Percentiles rank a stretch among this genome's conserved stretches.
Conservation (phyloP, 1,140 invertebrate species). For the Bemisia tabaci region DNA sequence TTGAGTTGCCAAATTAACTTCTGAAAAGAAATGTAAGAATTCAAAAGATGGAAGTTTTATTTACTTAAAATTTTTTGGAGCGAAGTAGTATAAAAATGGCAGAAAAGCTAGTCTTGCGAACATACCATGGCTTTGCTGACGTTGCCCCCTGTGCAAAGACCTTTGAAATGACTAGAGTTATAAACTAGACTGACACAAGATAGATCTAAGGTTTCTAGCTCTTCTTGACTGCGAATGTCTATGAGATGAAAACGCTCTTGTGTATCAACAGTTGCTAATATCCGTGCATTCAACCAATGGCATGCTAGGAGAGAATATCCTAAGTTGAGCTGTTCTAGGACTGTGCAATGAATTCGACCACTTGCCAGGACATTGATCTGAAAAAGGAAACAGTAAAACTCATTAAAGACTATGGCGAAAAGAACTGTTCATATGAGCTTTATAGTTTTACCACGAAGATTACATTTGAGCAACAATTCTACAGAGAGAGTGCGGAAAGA, state of each 20-base stretch:
- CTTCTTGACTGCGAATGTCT: slow-evolving; percentile 74
- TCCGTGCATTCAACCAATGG: slow-evolving; percentile 78
- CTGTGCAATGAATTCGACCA: slow-evolving; percentile 10
- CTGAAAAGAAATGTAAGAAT: too few relatives aligned
- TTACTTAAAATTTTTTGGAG: too few relatives aligned
- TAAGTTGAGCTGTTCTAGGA: slow-evolving; percentile 25
- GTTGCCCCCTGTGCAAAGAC: slow-evolving; percentile 59
- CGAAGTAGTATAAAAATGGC: too few relatives aligned
- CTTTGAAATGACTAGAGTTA: slow-evolving; percentile 84
- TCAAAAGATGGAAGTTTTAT: too few relatives aligned
- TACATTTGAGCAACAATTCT: too few relatives aligned
- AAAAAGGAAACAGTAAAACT: too few relatives aligned
- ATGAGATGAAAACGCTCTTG: slow-evolving; percentile 74
- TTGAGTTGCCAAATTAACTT: too few relatives aligned
- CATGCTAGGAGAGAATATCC: slow-evolving; percentile 36
- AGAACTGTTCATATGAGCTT: too few relatives aligned
- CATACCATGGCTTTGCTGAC: slow-evolving; percentile 55
- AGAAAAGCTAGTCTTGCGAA: too few relatives aligned
- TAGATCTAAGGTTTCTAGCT: slow-evolving; percentile 69
- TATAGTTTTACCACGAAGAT: too few relatives aligned
- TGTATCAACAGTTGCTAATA: slow-evolving; percentile 70
- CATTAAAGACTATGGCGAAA: too few relatives aligned
- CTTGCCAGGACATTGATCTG: slow-evolving; percentile 13
- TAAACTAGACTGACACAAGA: slow-evolving; percentile 77
- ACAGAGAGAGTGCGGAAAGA: too few relatives aligned